Evolutionary conservation across 1,140 invertebrate genomes (phyloP).

Genomic region (Pseudomyrmex sp.): DNA sequence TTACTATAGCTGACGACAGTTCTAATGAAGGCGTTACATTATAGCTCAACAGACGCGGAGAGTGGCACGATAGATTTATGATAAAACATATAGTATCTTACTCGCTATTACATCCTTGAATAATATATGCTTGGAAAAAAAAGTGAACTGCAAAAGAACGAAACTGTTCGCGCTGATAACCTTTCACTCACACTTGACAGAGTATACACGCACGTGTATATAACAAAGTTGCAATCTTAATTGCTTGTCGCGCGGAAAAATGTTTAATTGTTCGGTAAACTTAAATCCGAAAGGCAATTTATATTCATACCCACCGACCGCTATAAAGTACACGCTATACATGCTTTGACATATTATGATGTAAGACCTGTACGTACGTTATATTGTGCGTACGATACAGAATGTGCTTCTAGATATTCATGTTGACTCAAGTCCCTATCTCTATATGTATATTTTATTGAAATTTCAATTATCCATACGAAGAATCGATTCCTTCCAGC

Average conservation of each 20-base stretch:
- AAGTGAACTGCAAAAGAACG: slow-evolving; percentile 2
- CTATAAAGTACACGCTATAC: not conserved
- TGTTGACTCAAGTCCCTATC: not conserved
- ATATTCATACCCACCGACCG: not conserved
- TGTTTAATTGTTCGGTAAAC: slow-evolving; percentile 4
- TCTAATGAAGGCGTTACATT: slow-evolving; percentile 50
- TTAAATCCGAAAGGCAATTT: slow-evolving; percentile 22
- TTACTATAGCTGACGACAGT: slow-evolving; percentile 19
- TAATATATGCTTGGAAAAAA: slow-evolving; percentile 34
- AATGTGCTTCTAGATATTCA: not conserved
- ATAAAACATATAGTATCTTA: slow-evolving; percentile 34
- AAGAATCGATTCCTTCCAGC: not conserved
- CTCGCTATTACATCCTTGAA: slow-evolving; percentile 62
- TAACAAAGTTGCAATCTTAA: not conserved
- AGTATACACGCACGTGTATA: not conserved
- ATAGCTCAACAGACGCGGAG: not conserved
- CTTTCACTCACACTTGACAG: slow-evolving; percentile 43
- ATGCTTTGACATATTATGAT: slow-evolving; percentile 20
- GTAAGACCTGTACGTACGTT: not conserved
- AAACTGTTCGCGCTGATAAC: slow-evolving; percentile 43
- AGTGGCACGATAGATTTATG: slow-evolving; percentile 28
- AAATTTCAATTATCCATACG: slow-evolving; percentile 43
- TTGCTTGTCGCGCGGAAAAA: not conserved
- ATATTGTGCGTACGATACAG: not conserved
- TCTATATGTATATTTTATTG: slow-evolving; percentile 39